phyloP scores from a whole-genome alignment of 2,888 invertebrate genomes.

The Mesodorylaimus sp. region DNA sequence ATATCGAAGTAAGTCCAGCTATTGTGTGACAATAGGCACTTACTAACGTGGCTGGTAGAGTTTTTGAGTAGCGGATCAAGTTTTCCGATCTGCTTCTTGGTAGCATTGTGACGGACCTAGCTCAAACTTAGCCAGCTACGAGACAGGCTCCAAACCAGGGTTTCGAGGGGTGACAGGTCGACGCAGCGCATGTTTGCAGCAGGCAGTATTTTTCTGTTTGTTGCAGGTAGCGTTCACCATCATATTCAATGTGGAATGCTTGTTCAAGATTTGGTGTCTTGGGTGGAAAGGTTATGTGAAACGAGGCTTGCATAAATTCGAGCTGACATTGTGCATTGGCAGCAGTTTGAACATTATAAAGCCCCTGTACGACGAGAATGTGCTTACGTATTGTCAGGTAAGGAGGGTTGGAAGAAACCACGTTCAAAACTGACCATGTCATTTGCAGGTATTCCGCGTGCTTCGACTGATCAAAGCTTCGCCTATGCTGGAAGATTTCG shows the following conservation, averaged over 20 bases:
- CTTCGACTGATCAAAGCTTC: constrained; percentile 92
- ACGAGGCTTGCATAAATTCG: constrained; percentile 92
- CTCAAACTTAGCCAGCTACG: no score
- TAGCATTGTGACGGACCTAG: no score
- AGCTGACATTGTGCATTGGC: constrained; percentile 72
- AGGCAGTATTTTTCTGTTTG: no score
- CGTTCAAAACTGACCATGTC: no score
- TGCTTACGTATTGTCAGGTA: constrained; percentile 88
- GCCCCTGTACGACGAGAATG: constrained; percentile 62
- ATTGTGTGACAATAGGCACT: no score
- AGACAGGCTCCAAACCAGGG: no score
- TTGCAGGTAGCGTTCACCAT: constrained; percentile 73
- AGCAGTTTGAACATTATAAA: constrained; percentile 85
- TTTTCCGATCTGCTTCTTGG: no score
- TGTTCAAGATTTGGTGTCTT: constrained; percentile 92
- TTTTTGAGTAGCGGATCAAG: no score
- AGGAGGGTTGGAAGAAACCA: no score
- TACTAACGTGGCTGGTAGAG: no score
- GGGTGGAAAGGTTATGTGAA: constrained; percentile 86
- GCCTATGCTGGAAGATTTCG: constrained; percentile 89
- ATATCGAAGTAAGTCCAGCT: constrained; percentile 31
- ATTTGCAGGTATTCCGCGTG: constrained; percentile 83
- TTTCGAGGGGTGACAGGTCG: no score
- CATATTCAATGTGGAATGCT: constrained; percentile 73
- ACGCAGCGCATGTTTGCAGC: no score